Percentiles rank a stretch among this genome's conserved stretches.
These are phyloP conservation scores for Amiota minor DNA, from an alignment of 2,888 invertebrate genomes.

Conservation along the genomic window DNA sequence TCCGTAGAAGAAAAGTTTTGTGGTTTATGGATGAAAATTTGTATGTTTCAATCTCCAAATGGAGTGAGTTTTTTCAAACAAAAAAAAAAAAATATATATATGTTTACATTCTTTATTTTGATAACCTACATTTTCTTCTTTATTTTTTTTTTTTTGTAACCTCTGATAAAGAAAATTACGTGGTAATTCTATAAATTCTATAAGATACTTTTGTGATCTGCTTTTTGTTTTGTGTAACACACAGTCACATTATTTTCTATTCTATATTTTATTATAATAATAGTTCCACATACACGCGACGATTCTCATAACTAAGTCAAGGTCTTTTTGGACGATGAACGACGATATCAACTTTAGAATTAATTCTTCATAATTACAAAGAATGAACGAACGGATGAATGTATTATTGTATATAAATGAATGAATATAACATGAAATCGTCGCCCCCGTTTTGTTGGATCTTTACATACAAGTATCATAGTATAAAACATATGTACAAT, in stretches of 20 bases:
- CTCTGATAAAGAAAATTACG: background rate
- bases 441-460: conserved; percentile 33
- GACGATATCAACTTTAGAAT: conserved; percentile 9
- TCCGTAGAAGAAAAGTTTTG: background rate
- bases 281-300: too few species aligned
- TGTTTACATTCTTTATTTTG: background rate
- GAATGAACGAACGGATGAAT: too few species aligned
- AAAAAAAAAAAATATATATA: too few species aligned
- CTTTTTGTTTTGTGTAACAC: too few species aligned
- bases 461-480: too few species aligned
- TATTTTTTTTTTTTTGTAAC: background rate
- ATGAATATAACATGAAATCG: background rate
- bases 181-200: too few species aligned
- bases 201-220: too few species aligned
- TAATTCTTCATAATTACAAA: conserved; percentile 5
- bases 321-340: background rate
- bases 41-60: background rate
- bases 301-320: conserved; percentile 14
- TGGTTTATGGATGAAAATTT: background rate
- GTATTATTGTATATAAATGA: background rate
- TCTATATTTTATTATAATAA: too few species aligned
- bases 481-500: background rate
- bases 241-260: too few species aligned
- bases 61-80: background rate
- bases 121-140: background rate